Conservation (phyloP, 2,113 vertebrate species). For the Dunckerocampus dactyliophorus region DNA sequence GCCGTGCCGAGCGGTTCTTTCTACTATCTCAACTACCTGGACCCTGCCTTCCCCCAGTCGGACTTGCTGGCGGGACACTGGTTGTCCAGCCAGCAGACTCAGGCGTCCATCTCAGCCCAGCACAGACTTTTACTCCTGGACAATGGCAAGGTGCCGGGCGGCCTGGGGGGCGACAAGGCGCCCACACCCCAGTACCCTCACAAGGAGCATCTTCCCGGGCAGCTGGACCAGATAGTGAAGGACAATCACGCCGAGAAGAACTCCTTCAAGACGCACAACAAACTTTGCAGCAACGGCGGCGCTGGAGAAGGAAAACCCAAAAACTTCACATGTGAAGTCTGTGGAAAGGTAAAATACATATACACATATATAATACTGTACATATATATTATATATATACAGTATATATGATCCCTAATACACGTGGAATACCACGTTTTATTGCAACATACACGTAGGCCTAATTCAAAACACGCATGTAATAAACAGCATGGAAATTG, state of each 20-base stretch:
- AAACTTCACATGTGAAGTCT: constrained; percentile 98
- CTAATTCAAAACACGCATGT: no score
- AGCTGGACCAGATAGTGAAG: constrained; percentile 94
- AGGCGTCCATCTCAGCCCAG: constrained; percentile 83
- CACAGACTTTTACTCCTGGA: constrained; percentile 91
- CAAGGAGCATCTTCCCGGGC: constrained; percentile 90
- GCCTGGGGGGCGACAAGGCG: constrained; percentile 78
- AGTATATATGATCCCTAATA: no score
- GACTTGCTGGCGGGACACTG: constrained; percentile 88
- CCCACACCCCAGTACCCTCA: constrained; percentile 84
- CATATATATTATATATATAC: no score
- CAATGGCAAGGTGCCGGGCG: constrained; percentile 81
- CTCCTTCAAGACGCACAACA: constrained; percentile 77
- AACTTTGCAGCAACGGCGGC: constrained; percentile 63
- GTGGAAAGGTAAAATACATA: constrained; percentile 84
- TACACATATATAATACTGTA: no score
- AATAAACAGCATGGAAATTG: no score
- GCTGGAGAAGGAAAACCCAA: constrained; percentile 85
- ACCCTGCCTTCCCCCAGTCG: constrained; percentile 85
- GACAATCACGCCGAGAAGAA: constrained; percentile 83
- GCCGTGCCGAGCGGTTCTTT: constrained; percentile 84
- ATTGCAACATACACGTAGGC: background rate
- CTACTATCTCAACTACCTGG: constrained; percentile 97
- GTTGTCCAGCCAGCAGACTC: constrained; percentile 81
- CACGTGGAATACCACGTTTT: no score